Conservation (phyloP, 2,888 invertebrate genomes). For the Synergus gifuensis region DNA sequence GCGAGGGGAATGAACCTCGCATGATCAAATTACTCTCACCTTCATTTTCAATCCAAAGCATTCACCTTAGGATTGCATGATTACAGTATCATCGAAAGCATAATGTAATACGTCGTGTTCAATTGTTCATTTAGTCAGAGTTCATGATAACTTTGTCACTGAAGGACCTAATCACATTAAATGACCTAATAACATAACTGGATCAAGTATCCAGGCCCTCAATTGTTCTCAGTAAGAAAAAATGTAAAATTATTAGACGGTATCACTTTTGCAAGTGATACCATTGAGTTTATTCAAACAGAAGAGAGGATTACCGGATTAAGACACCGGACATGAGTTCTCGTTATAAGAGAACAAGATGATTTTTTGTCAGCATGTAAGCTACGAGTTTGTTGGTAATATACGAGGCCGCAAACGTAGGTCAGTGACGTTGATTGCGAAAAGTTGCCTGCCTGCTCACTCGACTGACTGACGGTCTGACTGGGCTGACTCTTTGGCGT, state of each 20-base stretch:
- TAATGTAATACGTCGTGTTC: background rate
- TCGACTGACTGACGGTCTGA: conserved; percentile 52
- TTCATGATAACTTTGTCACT: no score
- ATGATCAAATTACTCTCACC: conserved; percentile 39
- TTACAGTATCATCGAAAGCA: background rate
- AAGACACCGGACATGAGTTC: conserved; percentile 16
- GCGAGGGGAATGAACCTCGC: conserved; percentile 26
- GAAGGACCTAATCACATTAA: no score
- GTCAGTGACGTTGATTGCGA: conserved; percentile 70
- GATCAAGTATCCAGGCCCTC: no score
- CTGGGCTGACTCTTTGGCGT: conserved; percentile 61
- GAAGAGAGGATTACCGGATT: background rate
- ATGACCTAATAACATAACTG: no score
- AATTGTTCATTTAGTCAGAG: no score
- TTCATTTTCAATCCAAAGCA: conserved; percentile 25
- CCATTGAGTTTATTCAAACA: background rate
- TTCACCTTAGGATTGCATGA: background rate
- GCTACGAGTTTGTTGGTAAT: conserved; percentile 31
- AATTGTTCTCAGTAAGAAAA: background rate
- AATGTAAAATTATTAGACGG: background rate
- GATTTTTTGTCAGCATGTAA: conserved; percentile 36
- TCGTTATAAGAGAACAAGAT: conserved; percentile 21
- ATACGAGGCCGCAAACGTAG: conserved; percentile 52
- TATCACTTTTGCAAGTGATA: background rate
- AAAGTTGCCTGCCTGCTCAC: conserved; percentile 57